phyloP scores from a whole-genome alignment of 2,797 vertebrate species.

The Diglossa cyanea region DNA sequence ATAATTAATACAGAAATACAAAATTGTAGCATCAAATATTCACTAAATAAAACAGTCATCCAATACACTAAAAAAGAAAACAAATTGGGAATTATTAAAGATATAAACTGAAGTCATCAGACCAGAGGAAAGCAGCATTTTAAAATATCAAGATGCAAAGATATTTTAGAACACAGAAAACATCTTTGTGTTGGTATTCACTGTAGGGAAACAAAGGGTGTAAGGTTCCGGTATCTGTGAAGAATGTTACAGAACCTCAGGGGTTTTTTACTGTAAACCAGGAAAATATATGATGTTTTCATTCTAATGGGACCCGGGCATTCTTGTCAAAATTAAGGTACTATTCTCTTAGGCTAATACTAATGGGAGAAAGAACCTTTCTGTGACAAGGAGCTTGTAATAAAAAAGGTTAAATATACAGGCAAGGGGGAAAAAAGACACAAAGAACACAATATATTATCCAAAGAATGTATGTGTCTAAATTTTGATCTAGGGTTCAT shows the following conservation, averaged over 20 bases:
- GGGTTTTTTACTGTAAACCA: neutral
- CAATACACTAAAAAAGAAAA: neutral
- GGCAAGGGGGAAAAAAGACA: neutral
- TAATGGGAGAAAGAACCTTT: neutral
- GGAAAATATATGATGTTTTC: neutral
- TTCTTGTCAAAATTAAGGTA: neutral
- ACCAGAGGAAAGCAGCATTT: constrained; percentile 1
- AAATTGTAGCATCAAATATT: neutral
- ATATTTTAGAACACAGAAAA: neutral
- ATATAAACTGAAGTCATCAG: neutral
- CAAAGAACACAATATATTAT: neutral
- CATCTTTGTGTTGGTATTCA: neutral
- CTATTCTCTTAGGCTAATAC: neutral
- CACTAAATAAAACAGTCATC: neutral
- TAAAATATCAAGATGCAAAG: neutral
- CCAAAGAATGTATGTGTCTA: neutral
- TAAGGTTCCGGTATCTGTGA: neutral
- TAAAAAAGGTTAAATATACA: neutral
- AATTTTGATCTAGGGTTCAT: neutral
- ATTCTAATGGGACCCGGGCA: neutral
- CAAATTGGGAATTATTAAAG: neutral
- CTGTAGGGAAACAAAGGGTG: neutral
- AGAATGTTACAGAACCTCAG: neutral
- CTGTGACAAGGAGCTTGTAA: neutral
- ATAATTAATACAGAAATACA: neutral